A percentile compares a stretch with the other conserved stretches of the same genome.
Conservation (phyloP, 2,113 vertebrate species). For the Tauraco erythrolophus region DNA sequence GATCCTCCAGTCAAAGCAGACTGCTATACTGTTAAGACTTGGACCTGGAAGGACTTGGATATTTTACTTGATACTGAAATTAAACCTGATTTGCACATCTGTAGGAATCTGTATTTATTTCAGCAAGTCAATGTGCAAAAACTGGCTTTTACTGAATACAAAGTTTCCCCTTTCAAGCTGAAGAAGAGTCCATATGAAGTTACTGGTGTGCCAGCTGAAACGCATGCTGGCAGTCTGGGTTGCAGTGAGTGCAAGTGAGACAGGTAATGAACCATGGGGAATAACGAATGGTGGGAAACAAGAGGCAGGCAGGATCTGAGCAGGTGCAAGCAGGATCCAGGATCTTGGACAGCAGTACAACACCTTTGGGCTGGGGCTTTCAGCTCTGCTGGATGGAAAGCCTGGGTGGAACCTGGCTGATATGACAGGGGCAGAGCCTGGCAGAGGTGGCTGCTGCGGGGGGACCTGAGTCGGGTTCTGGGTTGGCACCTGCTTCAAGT, state of each 20-base stretch:
- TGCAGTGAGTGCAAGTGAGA: neutral
- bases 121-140: neutral
- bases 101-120: neutral
- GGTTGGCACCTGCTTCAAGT: neutral
- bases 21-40: neutral
- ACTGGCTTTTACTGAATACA: neutral
- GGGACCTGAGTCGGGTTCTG: neutral
- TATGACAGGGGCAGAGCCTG: neutral
- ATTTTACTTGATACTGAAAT: neutral
- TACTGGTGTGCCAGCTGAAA: neutral
- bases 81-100: neutral
- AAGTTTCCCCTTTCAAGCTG: neutral
- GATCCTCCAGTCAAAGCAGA: neutral
- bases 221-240: neutral
- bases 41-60: neutral
- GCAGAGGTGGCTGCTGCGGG: no score
- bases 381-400: neutral
- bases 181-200: neutral
- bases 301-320: neutral
- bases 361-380: no score
- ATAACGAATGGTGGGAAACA: neutral
- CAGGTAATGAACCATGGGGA: fast-evolving
- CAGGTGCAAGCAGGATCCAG: neutral
- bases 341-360: neutral
- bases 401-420: neutral